phyloP scores from a whole-genome alignment of 2,888 invertebrate species.

The Patella caerulea region DNA sequence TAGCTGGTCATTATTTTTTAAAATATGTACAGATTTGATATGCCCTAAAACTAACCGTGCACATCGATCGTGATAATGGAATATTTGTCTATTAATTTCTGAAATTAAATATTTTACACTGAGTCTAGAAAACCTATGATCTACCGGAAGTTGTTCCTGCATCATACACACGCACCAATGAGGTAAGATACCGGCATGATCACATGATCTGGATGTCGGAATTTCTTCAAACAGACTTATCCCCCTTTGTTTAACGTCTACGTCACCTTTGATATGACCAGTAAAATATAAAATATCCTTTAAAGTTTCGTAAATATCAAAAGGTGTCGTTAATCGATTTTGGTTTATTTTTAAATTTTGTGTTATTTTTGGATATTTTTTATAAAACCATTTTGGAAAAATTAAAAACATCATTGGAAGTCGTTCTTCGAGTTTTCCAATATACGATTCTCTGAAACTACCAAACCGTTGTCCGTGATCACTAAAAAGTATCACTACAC shows the following conservation, averaged over 20 bases:
- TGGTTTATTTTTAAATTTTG: constrained; percentile 80
- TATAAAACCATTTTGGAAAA: constrained; percentile 82
- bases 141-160: constrained; percentile 30
- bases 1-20: constrained; percentile 43
- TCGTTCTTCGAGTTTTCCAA: constrained; percentile 85
- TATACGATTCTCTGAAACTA: constrained; percentile 84
- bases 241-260: constrained; percentile 39
- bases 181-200: constrained; percentile 82
- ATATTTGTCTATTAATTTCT: constrained; percentile 79
- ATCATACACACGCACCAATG: constrained; percentile 73
- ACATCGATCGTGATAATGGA: constrained; percentile 49
- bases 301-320: constrained; percentile 86
- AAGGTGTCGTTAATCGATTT: constrained; percentile 83
- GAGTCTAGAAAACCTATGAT: constrained; percentile 74
- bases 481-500: constrained; percentile 76
- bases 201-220: constrained; percentile 82
- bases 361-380: constrained; percentile 77
- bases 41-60: constrained; percentile 76
- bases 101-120: constrained; percentile 77
- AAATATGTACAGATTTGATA: constrained; percentile 78
- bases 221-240: constrained; percentile 83
- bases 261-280: constrained; percentile 27
- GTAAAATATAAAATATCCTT: constrained; percentile 75
- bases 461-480: constrained; percentile 94
- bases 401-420: constrained; percentile 84